A percentile compares a stretch with the other conserved stretches of the same genome.
phyloP scores from a whole-genome alignment of 1,140 invertebrate genomes.

The Pachyrhynchus sulphureomaculatus region DNA sequence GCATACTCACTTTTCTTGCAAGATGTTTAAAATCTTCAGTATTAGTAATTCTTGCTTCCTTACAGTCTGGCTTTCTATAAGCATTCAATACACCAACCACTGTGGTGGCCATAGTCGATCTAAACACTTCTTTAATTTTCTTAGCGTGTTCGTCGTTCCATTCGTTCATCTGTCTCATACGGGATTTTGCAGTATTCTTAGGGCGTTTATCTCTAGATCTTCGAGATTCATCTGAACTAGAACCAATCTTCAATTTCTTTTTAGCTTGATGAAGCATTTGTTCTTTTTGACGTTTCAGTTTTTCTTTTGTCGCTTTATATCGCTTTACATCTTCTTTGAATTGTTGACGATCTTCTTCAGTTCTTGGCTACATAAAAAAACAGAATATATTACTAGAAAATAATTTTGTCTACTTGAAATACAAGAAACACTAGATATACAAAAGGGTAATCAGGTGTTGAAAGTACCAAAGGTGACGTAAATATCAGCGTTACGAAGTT shows the following conservation, averaged over 20 bases:
- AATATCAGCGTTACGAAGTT: too few species aligned
- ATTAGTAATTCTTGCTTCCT: conserved; percentile 79
- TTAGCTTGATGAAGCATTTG: conserved; percentile 48
- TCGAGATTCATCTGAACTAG: conserved; percentile 28
- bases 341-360: conserved; percentile 72
- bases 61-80: conserved; percentile 82
- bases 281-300: conserved; percentile 69
- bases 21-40: conserved; percentile 96
- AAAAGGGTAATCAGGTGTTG: too few species aligned
- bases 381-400: background rate
- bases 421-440: too few species aligned
- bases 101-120: conserved; percentile 82
- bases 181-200: conserved; percentile 35
- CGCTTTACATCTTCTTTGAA: conserved; percentile 64
- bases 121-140: conserved; percentile 85
- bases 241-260: conserved; percentile 30
- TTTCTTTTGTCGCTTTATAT: conserved; percentile 79
- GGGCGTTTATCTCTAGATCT: conserved; percentile 49
- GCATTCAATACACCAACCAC: conserved; percentile 90
- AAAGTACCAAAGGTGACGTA: too few species aligned
- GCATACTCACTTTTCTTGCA: conserved; percentile 84
- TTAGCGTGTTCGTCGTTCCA: conserved; percentile 55
- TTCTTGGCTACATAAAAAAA: conserved; percentile 61
- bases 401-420: too few species aligned
- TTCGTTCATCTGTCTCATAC: conserved; percentile 52